phyloP scores from a whole-genome alignment of 2,888 invertebrate genomes.

The Xylocampa areola region DNA sequence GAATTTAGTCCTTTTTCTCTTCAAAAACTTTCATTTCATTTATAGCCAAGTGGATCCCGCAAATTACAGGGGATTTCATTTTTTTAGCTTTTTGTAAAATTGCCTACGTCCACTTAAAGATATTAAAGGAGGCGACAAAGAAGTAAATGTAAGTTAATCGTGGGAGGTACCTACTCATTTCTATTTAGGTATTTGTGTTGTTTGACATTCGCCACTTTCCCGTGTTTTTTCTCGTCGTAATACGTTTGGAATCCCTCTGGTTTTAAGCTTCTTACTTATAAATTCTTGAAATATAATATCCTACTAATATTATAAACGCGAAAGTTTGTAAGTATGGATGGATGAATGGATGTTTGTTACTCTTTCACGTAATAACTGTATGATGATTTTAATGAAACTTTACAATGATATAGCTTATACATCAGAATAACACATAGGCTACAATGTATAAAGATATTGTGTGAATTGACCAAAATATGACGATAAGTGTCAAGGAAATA shows the following conservation, averaged over 20 bases:
- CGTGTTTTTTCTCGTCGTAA: constrained; percentile 41
- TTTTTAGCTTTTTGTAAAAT: constrained; percentile 84
- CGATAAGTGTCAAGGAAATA: too few relatives aligned
- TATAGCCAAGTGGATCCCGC: constrained; percentile 81
- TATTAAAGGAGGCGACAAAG: constrained; percentile 84
- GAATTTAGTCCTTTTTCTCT: constrained; percentile 72
- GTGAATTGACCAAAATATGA: too few relatives aligned
- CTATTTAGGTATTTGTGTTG: constrained; percentile 58
- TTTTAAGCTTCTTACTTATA: constrained; percentile 39
- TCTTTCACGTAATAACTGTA: too few relatives aligned
- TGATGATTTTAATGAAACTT: too few relatives aligned
- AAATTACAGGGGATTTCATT: constrained; percentile 81
- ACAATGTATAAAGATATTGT: too few relatives aligned
- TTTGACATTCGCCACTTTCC: constrained; percentile 27
- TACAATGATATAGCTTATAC: too few relatives aligned
- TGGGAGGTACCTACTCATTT: too few relatives aligned
- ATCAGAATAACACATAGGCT: too few relatives aligned
- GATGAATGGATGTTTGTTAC: too few relatives aligned
- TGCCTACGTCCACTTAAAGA: constrained; percentile 86
- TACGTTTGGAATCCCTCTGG: constrained; percentile 41
- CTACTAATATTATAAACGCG: too few relatives aligned
- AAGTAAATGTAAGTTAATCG: constrained; percentile 75
- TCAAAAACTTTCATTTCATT: constrained; percentile 85
- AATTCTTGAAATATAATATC: too few relatives aligned
- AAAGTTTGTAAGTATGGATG: too few relatives aligned